Evolutionary conservation across 2,888 invertebrate genomes (phyloP).

Genomic region (Dynastes grantii): DNA sequence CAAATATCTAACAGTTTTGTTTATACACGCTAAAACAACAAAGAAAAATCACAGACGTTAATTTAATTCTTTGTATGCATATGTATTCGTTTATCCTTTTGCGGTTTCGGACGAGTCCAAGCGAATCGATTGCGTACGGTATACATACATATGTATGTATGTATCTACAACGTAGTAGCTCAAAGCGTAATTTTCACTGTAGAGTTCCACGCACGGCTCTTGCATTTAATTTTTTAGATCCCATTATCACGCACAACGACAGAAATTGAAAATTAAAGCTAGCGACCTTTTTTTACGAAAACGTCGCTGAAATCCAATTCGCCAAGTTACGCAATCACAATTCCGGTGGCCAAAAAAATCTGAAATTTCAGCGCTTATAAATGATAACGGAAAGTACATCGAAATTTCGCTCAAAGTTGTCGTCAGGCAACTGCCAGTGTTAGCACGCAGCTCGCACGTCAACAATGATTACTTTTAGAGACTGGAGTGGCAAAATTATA

Average conservation of each 20-base stretch:
- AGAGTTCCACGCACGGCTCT: not conserved
- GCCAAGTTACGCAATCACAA: constrained; percentile 19
- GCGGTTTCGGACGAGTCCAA: too few relatives aligned
- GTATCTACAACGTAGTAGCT: too few relatives aligned
- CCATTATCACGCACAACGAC: constrained; percentile 17
- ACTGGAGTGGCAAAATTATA: too few relatives aligned
- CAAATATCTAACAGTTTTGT: too few relatives aligned
- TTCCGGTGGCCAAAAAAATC: not conserved
- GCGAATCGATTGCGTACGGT: too few relatives aligned
- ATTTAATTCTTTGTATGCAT: too few relatives aligned
- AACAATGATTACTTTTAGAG: too few relatives aligned
- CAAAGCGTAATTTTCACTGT: not conserved
- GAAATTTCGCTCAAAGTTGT: not conserved
- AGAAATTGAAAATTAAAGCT: constrained; percentile 22
- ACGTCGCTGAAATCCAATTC: constrained; percentile 22
- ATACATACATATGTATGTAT: too few relatives aligned
- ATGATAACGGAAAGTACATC: not conserved
- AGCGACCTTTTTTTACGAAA: constrained; percentile 13
- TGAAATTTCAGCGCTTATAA: constrained; percentile 8
- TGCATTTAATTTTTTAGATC: constrained; percentile 22
- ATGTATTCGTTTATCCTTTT: too few relatives aligned
- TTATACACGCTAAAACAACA: too few relatives aligned
- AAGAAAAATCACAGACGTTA: too few relatives aligned
- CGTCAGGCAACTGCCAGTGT: not conserved
- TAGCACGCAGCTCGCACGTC: too few relatives aligned